Evolutionary conservation across 2,113 vertebrate species (phyloP).

Genomic region (Tachycineta bicolor): DNA sequence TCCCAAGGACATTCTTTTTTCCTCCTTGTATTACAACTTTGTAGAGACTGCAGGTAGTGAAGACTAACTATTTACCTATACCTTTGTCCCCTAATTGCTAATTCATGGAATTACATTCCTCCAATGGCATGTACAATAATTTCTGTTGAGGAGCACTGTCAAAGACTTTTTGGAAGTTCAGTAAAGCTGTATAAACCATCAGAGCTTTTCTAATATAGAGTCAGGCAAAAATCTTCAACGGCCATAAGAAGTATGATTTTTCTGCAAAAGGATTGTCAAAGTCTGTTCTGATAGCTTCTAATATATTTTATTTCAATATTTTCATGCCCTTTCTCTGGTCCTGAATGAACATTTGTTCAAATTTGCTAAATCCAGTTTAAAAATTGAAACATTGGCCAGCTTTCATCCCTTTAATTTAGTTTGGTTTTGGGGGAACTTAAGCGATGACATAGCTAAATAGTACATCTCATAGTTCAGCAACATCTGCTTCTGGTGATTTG

Average conservation of each 20-base stretch:
- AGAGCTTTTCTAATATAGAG: not conserved
- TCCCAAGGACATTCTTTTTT: not conserved
- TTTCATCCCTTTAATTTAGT: not conserved
- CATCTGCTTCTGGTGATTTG: conserved; percentile 30
- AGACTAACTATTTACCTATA: not conserved
- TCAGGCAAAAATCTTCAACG: not conserved
- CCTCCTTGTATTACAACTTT: not conserved
- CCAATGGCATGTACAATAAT: not conserved
- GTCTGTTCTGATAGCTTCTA: not conserved
- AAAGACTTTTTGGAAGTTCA: not conserved
- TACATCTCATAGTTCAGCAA: not conserved
- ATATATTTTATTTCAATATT: not conserved
- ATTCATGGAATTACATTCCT: not conserved
- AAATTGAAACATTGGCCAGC: not conserved
- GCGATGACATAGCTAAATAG: not conserved
- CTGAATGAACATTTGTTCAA: not conserved
- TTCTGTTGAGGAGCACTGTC: not conserved
- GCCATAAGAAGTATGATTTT: not conserved
- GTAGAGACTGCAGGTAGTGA: not conserved
- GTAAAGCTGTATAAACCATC: not conserved
- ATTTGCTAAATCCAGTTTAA: not conserved
- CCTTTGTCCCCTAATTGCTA: not conserved
- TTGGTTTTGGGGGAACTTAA: not conserved
- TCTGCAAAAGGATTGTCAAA: not conserved
- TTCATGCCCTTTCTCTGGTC: not conserved